Evolutionary conservation across 2,113 vertebrate genomes (phyloP).

Genomic region (Rhagologus leucostigma): DNA sequence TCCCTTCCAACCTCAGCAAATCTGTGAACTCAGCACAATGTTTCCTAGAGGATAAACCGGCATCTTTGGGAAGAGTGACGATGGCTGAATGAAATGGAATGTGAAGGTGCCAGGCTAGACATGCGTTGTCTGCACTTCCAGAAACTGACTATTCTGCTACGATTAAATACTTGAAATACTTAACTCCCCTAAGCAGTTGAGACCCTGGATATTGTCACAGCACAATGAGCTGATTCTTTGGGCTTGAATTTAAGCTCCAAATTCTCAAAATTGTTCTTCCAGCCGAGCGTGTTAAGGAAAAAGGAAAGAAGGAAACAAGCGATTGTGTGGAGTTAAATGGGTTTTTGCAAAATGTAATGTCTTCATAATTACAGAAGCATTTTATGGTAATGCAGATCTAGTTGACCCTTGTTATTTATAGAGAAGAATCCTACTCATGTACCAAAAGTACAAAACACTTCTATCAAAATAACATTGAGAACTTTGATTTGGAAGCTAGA

Average conservation of each 20-base stretch:
- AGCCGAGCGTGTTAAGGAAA: background rate
- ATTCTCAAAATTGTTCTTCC: background rate
- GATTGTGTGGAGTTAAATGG: background rate
- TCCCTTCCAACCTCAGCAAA: background rate
- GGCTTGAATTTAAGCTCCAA: background rate
- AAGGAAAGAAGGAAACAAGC: background rate
- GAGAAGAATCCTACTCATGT: background rate
- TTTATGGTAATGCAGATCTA: background rate
- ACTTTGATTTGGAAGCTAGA: background rate
- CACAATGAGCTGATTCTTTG: background rate
- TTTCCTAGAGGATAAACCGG: background rate
- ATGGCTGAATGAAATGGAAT: background rate
- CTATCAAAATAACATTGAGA: background rate
- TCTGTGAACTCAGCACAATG: fast-evolving
- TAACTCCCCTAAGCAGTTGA: background rate
- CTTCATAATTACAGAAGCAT: background rate
- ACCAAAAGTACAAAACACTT: background rate
- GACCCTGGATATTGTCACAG: background rate
- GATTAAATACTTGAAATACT: background rate
- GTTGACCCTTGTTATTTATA: background rate
- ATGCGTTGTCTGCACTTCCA: background rate
- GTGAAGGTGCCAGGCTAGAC: background rate
- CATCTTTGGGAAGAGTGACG: background rate
- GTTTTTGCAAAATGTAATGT: background rate
- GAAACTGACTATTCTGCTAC: background rate